A percentile compares a stretch with the other conserved stretches of the same genome.
These are phyloP conservation scores for Bombus affinis DNA, from an alignment of 1,140 invertebrate genomes.

Conservation along the genomic window DNA sequence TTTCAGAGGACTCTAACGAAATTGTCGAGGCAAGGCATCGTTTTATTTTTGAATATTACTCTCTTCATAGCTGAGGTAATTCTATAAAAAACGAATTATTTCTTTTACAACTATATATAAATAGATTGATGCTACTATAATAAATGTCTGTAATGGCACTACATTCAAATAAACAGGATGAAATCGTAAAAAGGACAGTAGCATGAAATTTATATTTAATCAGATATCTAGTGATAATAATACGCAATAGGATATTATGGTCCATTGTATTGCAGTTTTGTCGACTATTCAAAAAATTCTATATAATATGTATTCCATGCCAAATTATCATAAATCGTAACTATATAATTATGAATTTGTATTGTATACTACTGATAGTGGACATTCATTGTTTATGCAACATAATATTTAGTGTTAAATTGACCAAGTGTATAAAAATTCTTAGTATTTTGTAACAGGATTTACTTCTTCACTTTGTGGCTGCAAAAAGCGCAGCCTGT, in stretches of 20 bases:
- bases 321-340: neutral
- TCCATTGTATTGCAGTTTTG: too few relatives aligned
- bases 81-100: neutral
- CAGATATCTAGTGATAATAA: too few relatives aligned
- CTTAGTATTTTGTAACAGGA: neutral
- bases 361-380: neutral
- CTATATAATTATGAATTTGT: neutral
- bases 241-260: neutral
- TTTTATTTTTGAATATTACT: neutral
- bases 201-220: neutral
- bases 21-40: neutral
- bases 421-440: neutral
- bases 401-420: neutral
- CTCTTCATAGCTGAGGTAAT: slow-evolving; percentile 2
- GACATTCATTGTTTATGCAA: neutral
- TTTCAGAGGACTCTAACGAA: neutral
- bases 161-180: neutral
- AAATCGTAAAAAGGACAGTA: neutral
- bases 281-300: neutral
- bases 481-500: too few relatives aligned
- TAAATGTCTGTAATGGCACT: neutral
- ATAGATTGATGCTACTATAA: neutral
- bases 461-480: too few relatives aligned
- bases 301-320: neutral
- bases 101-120: neutral